These are phyloP conservation scores for Vipera latastei DNA, from an alignment of 2,797 vertebrate species.

Conservation along the genomic window DNA sequence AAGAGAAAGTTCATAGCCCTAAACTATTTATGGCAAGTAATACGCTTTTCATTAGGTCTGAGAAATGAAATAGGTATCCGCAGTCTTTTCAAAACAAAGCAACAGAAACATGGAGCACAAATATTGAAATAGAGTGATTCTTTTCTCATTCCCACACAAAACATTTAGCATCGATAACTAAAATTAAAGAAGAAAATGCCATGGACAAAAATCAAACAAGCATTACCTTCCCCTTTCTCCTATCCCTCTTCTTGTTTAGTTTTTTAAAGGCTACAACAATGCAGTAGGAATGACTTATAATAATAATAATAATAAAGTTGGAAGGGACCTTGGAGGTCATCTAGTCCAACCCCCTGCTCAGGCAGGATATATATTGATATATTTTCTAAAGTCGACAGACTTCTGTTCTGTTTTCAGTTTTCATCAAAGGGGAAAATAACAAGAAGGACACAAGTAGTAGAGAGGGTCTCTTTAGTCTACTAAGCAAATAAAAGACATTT, in stretches of 20 bases:
- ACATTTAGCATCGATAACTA: neutral
- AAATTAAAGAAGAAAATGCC: neutral
- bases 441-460: neutral
- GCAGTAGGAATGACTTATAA: neutral
- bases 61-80: slow-evolving; percentile 60
- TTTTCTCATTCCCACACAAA: neutral
- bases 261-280: neutral
- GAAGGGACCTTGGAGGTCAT: too few species aligned
- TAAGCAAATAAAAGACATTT: neutral
- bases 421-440: neutral
- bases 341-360: too few species aligned
- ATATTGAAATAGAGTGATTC: neutral
- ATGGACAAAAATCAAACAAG: neutral
- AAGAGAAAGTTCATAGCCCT: slow-evolving; percentile 46
- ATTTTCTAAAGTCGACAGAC: neutral
- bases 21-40: slow-evolving; percentile 54
- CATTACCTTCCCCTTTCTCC: neutral
- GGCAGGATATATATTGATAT: too few species aligned
- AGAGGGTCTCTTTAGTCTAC: neutral
- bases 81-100: slow-evolving; percentile 54
- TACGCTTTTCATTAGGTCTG: slow-evolving; percentile 56
- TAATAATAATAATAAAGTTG: too few species aligned
- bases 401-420: neutral
- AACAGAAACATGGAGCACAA: slow-evolving; percentile 41
- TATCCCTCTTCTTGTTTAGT: neutral